Conservation (phyloP, 1,140 invertebrate genomes). For the Brachystomella parvula region DNA sequence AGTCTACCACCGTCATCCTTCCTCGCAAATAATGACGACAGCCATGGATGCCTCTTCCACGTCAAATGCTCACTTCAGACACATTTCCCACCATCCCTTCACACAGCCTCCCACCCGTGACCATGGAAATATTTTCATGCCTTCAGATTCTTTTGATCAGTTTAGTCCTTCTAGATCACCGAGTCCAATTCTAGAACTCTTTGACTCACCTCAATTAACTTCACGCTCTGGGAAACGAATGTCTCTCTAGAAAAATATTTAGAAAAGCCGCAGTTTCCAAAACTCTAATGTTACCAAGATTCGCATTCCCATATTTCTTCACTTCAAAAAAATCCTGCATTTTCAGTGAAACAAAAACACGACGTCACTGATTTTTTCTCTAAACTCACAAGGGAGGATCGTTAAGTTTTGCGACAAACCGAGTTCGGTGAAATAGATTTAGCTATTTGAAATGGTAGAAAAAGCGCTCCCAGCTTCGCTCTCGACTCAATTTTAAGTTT, state of each 20-base stretch:
- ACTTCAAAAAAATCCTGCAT: no score
- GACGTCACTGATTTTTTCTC: no score
- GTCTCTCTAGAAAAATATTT: conserved; percentile 29
- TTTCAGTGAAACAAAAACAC: no score
- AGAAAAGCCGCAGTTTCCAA: no score
- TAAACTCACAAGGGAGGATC: no score
- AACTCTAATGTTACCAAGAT: no score
- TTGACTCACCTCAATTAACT: conserved; percentile 29
- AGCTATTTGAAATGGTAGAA: no score
- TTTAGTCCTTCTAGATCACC: conserved; percentile 31
- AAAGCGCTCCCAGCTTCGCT: no score
- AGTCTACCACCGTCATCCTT: conserved; percentile 35
- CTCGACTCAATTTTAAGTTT: no score
- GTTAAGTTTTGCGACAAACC: no score
- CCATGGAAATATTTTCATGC: conserved; percentile 36
- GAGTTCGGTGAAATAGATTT: no score
- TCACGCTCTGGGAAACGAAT: conserved; percentile 34
- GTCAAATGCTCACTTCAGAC: neutral
- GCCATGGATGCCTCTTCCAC: neutral
- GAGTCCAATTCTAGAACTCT: conserved; percentile 34
- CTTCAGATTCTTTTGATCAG: conserved; percentile 38
- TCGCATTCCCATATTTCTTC: no score
- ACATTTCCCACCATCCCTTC: neutral
- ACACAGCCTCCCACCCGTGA: conserved; percentile 11
- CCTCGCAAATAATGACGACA: neutral